phyloP scores from a whole-genome alignment of 2,888 invertebrate genomes.

The Dasysyrphus tricinctus region DNA sequence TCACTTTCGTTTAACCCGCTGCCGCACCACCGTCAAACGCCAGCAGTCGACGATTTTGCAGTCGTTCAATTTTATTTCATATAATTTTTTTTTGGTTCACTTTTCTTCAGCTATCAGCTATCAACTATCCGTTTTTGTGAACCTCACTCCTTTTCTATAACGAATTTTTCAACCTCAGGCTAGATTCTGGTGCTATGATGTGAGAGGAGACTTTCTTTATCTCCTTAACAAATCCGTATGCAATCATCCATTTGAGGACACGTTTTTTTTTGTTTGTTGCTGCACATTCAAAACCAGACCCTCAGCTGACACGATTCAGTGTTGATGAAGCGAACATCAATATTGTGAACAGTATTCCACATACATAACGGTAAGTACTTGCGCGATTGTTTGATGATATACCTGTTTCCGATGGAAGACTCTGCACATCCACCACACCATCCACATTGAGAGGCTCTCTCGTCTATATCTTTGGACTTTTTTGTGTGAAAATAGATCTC shows the following conservation, averaged over 20 bases:
- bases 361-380: conserved; percentile 26
- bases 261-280: conserved; percentile 1
- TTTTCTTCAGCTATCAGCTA: conserved; percentile 7
- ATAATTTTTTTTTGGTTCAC: neutral
- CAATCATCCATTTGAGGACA: conserved; percentile 61
- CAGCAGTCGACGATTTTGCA: neutral
- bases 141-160: conserved; percentile 32
- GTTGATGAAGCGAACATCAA: conserved; percentile 57
- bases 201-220: conserved; percentile 64
- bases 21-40: neutral
- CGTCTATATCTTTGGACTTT: conserved; percentile 7
- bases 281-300: conserved; percentile 6
- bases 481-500: conserved; percentile 15
- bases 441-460: neutral
- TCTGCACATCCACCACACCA: neutral
- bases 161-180: conserved; percentile 49
- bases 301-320: conserved; percentile 59
- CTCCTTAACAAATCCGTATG: conserved; percentile 50
- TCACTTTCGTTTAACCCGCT: conserved; percentile 27
- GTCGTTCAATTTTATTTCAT: conserved; percentile 29
- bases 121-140: conserved; percentile 29
- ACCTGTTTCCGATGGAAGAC: conserved; percentile 19
- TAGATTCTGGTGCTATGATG: conserved; percentile 5
- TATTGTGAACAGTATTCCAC: conserved; percentile 33
- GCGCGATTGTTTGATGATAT: conserved; percentile 39